Percentiles rank a stretch among this genome's conserved stretches.
These are phyloP conservation scores for Drosophila kohkoa DNA, from an alignment of 1,140 invertebrate species.

Conservation along the genomic window DNA sequence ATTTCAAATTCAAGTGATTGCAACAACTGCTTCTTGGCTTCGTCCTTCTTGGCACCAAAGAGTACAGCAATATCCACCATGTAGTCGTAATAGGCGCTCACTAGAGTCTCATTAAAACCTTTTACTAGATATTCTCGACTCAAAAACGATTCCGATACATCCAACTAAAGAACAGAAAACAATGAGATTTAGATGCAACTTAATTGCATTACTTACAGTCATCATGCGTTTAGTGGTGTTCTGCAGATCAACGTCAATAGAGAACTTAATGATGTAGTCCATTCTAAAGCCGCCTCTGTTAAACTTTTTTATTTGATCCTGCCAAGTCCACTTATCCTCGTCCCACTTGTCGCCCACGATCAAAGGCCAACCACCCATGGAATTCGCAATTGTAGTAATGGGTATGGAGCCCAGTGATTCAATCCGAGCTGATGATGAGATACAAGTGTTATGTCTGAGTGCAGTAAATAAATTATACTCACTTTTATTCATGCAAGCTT, in stretches of 20 bases:
- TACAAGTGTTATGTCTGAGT: not conserved
- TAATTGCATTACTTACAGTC: conserved; percentile 88
- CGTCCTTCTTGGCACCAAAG: conserved; percentile 91
- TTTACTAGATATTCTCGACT: conserved; percentile 95
- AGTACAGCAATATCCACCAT: conserved; percentile 95
- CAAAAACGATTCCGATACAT: conserved; percentile 95
- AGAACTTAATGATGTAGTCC: conserved; percentile 96
- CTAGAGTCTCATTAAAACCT: conserved; percentile 91
- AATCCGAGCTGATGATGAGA: conserved; percentile 87
- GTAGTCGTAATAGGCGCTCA: conserved; percentile 92
- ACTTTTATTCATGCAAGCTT: conserved; percentile 94
- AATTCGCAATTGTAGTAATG: conserved; percentile 89
- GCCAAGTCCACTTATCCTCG: conserved; percentile 91
- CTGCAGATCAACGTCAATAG: conserved; percentile 94
- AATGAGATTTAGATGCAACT: not conserved
- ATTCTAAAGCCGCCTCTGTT: conserved; percentile 92
- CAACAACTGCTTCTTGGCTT: conserved; percentile 90
- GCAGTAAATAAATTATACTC: conserved; percentile 82
- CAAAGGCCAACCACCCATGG: conserved; percentile 95
- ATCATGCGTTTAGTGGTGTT: conserved; percentile 94
- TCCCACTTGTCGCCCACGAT: conserved; percentile 92
- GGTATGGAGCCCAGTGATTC: conserved; percentile 90
- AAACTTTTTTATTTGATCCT: conserved; percentile 92
- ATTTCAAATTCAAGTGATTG: conserved; percentile 97
- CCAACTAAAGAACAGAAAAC: conserved; percentile 88